Base-by-base conservation (phyloP, 2,888 invertebrate species). In the Cyrtodaria siliqua region DNA sequence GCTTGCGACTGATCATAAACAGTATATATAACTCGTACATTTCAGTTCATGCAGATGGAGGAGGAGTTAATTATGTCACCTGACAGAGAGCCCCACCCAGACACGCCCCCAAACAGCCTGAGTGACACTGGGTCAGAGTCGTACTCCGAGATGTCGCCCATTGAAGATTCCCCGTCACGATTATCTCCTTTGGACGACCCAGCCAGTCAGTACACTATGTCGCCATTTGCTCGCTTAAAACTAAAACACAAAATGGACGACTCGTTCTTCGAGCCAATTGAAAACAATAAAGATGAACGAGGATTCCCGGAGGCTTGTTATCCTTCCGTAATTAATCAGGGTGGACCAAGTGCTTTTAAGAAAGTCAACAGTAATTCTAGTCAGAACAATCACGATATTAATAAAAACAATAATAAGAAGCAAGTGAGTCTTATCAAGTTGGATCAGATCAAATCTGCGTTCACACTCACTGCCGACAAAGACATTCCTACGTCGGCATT, bases 371-470 rank as follows among this genome's bases (percentile, higher is more conserved):
- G 66, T 69, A 61, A 55, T 40, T 49, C 42, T 50, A 69, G 61
- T 68, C 61, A 62, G 44, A 69, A 63, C 63, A 67, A 63, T 27
- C 12, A 33, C 12, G 69, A 69, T 16, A 40, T 27, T 26, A 56
- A 18, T 18, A 52, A 49, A 52, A 56, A 47, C 47, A 47, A 56
- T 26, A 26, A 57, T 29, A 67, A 59, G 55, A 62, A 63, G 24
- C 55, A 55, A 16, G 26, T 67, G 50, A 71, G 71, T 63, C 61
- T 87, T 38, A 87, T 88, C 4, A 87, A 87, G 60, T 81, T 88
- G n/a, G 85, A 86, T 73, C 86, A 87, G 71, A 87, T 88, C 18
- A 82, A 85, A 52, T 87, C 87, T n/a, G 87, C 85, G 27, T 88
- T 86, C 62, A 73, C 79, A 0, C 74, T 83, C 42, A 61, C 82